Evolutionary conservation across 2,113 vertebrate genomes (phyloP), one percentile per base, ranked within the genome.

Genomic region (Podarcis cretensis): DNA sequence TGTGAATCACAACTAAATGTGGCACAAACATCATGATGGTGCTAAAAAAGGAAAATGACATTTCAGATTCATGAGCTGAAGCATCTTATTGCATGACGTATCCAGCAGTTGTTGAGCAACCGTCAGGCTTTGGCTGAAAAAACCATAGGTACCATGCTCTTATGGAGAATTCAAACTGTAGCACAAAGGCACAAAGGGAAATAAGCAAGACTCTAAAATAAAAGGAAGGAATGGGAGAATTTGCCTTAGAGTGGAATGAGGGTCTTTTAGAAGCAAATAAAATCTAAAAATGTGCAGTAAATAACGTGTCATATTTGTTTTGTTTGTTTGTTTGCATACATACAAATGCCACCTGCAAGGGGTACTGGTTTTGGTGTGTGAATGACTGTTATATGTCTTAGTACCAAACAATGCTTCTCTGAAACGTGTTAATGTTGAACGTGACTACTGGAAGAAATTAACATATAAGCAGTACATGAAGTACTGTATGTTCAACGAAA

Each of bases 1-100:
- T 43, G 43, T 88, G 40, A 83, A 83, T 78, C 73, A 77, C 73
- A 77, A 76, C 57, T 83, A 77, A 76, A 83, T 57, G 30, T 30
- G 83, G 40, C 87, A 54, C 23, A 43, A 88, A 78, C n/a, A 78
- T 69, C 4, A 66, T 43, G n/a, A 9, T 54, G 82, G 14, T n/a
- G 68, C 68, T 84, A 87, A 43, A 69, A 86, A 65, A 82, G 32
- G 12, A 65, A 75, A 73, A 57, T 14, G 66, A 40, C 79, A 73
- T 81, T 87, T 81, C 32, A 7, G 6, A 76, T 66, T 30, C 57
- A 63, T 23, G 7, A 82, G 12, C 71, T 69, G 71, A 82, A 63
- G 23, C 25, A 43, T 82, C 68, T 65, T 37, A 71, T 80, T 54
- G 65, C 54, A 81, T 68, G 63, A 54, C 43, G 21, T 48, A 32